Conservation (phyloP, 1,140 invertebrate species). For the Megathymus violae region DNA sequence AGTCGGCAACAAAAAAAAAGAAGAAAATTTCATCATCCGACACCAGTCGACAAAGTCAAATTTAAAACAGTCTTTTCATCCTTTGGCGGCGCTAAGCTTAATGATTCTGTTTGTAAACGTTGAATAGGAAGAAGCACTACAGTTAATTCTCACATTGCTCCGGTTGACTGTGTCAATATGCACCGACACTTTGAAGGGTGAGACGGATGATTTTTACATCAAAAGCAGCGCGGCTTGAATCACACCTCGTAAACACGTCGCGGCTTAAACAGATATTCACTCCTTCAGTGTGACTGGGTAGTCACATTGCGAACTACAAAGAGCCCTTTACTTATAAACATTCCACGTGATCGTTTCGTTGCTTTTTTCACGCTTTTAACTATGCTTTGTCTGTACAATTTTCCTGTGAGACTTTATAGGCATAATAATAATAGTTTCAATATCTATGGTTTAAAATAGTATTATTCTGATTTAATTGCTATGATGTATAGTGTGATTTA, state of each 20-base stretch:
- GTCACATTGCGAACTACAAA: conserved; percentile 29
- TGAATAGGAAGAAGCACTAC: conserved; percentile 38
- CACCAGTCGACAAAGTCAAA: not conserved
- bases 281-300: conserved; percentile 26
- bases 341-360: no score
- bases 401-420: no score
- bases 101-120: conserved; percentile 31
- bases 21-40: not conserved
- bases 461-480: no score
- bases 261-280: conserved; percentile 48
- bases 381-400: no score
- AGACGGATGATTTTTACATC: conserved; percentile 74
- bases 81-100: conserved; percentile 27
- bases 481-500: no score
- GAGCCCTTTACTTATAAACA: no score
- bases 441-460: no score
- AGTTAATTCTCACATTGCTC: conserved; percentile 48
- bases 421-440: no score
- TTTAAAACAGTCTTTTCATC: conserved; percentile 20
- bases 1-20: not conserved
- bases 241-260: conserved; percentile 58
- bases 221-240: conserved; percentile 66
- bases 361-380: no score
- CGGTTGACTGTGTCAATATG: conserved; percentile 66
- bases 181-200: conserved; percentile 53